Evolutionary conservation across 1,140 invertebrate species (phyloP), one percentile per base, ranked within the genome.

Genomic region (Drosophila auraria): DNA sequence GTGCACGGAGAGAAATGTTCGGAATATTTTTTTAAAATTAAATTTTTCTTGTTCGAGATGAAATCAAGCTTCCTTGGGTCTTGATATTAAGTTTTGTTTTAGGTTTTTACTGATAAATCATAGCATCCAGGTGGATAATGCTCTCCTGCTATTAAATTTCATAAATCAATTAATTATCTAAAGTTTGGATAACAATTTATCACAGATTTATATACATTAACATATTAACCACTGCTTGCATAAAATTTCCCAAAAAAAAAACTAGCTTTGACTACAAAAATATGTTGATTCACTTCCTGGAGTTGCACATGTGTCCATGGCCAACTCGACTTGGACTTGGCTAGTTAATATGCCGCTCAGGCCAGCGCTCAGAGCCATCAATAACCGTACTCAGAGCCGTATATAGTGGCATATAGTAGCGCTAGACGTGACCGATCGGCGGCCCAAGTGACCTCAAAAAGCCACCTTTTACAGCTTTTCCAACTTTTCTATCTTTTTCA

Each of bases 331-430:
- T 44, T 11, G 33, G 33, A 36, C 7, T 38, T 56, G 47, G 68
- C 25, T 80, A 59, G 56, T 76, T 80, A 65, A 45, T 83, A 83
- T 83, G 81, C 66, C 36, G 14, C 33, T 56, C 54, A 56, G 54
- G 54, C 54, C 54, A 23, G 12, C 7, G 54, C 8, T 30, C 27
- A 38, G 33, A 56, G 33, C 33, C 54, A 56, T 40, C 33, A 40
- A 56, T 56, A 40, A 40, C 54, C 11, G 33, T 56, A 38, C 8
- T 3, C 36, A 7, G 17, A 3, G 15, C 6, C 51, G 3, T 36
- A 36, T 54, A 36, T 20, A 54, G 30, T 36, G 51, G 11, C 51
- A 4, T 20, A 54, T 54, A 54, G n/a, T 33, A 53, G 2, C 1
- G 5, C 11, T 53, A 11, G 51, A 53, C 54, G 54, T 56, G 54